Percentiles rank a stretch among this genome's conserved stretches.
phyloP scores from a whole-genome alignment of 2,113 vertebrate species.

The Pseudorhombus dupliciocellatus region DNA sequence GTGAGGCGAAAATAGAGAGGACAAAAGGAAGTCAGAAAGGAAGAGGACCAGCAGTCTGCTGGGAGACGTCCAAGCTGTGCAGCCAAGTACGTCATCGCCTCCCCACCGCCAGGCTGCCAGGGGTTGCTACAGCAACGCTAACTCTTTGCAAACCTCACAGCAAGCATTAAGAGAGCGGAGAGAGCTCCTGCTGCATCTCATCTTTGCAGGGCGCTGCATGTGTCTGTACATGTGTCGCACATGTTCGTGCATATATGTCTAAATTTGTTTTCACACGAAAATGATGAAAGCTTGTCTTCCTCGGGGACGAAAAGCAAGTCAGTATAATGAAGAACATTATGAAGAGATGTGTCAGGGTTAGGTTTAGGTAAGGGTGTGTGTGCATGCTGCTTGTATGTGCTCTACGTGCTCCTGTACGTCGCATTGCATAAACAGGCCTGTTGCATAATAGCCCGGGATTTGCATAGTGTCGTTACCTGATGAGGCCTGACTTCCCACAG shows the following conservation, averaged over 20 bases:
- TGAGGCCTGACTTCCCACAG: slow-evolving; percentile 58
- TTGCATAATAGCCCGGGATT: slow-evolving; percentile 77
- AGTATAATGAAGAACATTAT: too few species aligned
- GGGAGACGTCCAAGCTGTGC: slow-evolving; percentile 57
- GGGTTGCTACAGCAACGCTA: slow-evolving; percentile 72
- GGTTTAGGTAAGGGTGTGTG: too few species aligned
- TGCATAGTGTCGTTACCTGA: slow-evolving; percentile 75
- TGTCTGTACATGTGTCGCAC: background rate
- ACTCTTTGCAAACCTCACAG: slow-evolving; percentile 55
- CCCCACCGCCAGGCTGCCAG: slow-evolving; percentile 28
- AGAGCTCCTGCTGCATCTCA: slow-evolving; percentile 45
- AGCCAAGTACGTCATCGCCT: slow-evolving; percentile 51
- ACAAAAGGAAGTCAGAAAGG: slow-evolving; percentile 39
- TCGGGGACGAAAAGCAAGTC: too few species aligned
- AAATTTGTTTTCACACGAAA: too few species aligned
- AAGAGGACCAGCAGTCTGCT: slow-evolving; percentile 47
- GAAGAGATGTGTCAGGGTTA: too few species aligned
- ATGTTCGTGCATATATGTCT: background rate
- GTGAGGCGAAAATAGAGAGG: background rate
- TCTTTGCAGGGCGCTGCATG: slow-evolving; percentile 6
- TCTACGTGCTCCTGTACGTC: slow-evolving; percentile 35
- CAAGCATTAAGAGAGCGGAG: slow-evolving; percentile 38
- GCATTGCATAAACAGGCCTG: slow-evolving; percentile 66
- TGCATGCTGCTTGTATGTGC: slow-evolving; percentile 50
- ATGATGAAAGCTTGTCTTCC: too few species aligned